These are phyloP conservation scores for Cephalopholis sonnerati DNA, from an alignment of 2,113 vertebrate genomes.

Conservation along the genomic window DNA sequence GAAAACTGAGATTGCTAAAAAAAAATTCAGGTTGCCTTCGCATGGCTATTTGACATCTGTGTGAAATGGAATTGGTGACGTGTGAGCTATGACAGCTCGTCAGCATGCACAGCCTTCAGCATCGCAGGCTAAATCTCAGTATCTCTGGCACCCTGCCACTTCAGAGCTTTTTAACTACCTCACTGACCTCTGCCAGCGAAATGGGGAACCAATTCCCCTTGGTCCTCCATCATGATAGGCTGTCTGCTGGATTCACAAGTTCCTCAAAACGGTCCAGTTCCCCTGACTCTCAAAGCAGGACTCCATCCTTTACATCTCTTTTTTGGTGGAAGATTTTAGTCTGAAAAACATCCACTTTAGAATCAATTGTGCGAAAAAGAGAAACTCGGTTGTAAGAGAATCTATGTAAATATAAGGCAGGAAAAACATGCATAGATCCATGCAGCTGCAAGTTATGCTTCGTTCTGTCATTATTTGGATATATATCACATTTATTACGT, in stretches of 20 bases:
- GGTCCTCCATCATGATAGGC: conserved; percentile 9
- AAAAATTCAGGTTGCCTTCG: background rate
- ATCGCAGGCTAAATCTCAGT: background rate
- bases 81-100: background rate
- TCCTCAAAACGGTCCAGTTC: background rate
- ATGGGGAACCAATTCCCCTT: background rate
- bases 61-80: background rate
- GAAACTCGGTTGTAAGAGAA: conserved; percentile 2
- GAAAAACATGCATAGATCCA: background rate
- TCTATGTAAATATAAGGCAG: background rate
- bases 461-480: background rate
- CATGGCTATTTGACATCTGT: background rate
- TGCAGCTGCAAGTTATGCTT: background rate
- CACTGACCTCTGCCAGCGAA: conserved; percentile 21
- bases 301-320: background rate
- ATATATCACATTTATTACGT: background rate
- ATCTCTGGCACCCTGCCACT: conserved; percentile 12
- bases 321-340: background rate
- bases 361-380: background rate
- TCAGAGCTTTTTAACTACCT: conserved; percentile 30
- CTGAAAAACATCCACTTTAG: conserved; percentile 7
- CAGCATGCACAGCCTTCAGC: conserved; percentile 2
- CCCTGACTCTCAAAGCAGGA: background rate
- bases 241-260: conserved; percentile 14
- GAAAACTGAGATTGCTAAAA: background rate